Conservation (phyloP, 2,888 invertebrate genomes). For the Camponotus fellah region DNA sequence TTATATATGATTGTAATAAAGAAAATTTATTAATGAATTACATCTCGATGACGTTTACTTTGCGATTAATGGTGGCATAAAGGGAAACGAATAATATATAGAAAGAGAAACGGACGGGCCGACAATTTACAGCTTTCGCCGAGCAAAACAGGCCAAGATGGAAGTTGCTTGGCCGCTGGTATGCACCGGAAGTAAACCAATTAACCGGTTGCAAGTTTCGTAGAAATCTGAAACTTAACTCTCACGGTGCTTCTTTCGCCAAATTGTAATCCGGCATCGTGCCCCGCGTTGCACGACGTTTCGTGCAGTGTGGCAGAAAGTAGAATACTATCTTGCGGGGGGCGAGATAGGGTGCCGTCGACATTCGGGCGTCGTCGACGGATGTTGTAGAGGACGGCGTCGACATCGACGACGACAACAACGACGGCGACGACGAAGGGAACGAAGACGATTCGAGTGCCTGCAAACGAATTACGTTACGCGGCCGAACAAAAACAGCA, state of each 20-base stretch:
- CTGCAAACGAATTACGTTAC: slow-evolving; percentile 79
- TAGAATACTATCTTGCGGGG: slow-evolving; percentile 60
- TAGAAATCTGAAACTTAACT: slow-evolving; percentile 79
- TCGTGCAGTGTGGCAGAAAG: slow-evolving; percentile 62
- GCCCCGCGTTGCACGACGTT: slow-evolving; percentile 21
- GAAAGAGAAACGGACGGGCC: slow-evolving; percentile 19
- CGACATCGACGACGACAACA: slow-evolving; percentile 35
- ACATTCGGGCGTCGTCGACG: slow-evolving; percentile 73
- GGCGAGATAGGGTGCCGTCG: slow-evolving; percentile 59
- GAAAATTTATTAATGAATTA: slow-evolving; percentile 22
- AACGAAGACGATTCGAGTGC: slow-evolving; percentile 73
- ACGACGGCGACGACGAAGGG: slow-evolving; percentile 42
- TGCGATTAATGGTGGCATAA: slow-evolving; percentile 5
- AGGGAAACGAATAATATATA: background rate
- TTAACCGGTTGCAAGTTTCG: slow-evolving; percentile 77
- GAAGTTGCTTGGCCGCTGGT: slow-evolving; percentile 77
- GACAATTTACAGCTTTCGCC: slow-evolving; percentile 57
- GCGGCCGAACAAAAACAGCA: slow-evolving; percentile 77
- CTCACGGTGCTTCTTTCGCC: slow-evolving; percentile 73
- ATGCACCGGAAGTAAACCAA: slow-evolving; percentile 79
- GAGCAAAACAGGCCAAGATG: slow-evolving; percentile 70
- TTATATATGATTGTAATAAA: background rate
- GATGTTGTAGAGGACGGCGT: slow-evolving; percentile 43
- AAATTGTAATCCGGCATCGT: slow-evolving; percentile 70
- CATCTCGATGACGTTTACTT: slow-evolving; percentile 20